These are phyloP conservation scores for Orthonyx spaldingii DNA, from an alignment of 2,113 vertebrate species.

Conservation along the genomic window DNA sequence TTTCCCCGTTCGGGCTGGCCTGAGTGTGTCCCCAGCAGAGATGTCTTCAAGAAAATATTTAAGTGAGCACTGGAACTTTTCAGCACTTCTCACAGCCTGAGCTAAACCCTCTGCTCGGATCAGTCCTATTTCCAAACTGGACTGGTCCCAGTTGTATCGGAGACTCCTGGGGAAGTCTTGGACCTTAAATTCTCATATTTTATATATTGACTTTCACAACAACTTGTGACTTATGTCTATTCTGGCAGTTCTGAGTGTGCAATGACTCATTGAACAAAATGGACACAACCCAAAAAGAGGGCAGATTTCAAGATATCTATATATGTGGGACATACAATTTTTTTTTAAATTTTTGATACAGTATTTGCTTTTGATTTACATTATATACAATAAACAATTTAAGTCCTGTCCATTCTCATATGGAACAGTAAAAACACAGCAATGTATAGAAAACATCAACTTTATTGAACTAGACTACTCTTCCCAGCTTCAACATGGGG, in stretches of 20 bases:
- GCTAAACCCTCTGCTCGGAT: background rate
- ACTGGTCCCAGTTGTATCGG: background rate
- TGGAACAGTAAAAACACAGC: background rate
- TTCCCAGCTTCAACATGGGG: accelerated
- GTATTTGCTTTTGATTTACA: background rate
- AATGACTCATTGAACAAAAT: background rate
- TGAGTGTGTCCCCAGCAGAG: background rate
- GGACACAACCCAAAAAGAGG: background rate
- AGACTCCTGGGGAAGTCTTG: background rate
- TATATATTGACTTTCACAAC: background rate
- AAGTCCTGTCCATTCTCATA: background rate
- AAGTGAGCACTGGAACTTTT: background rate
- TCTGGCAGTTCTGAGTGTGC: background rate
- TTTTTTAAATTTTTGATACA: background rate
- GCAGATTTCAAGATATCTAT: background rate
- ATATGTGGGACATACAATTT: background rate
- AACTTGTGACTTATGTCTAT: background rate
- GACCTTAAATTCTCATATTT: background rate
- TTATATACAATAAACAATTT: slow-evolving; percentile 56
- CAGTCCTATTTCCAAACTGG: background rate
- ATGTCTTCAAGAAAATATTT: background rate
- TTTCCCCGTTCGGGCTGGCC: no score
- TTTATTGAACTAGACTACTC: background rate
- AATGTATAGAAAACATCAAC: background rate
- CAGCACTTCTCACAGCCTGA: background rate